Percentiles rank a stretch among this genome's conserved stretches.
These are phyloP conservation scores for Rhinopomastus cyanomelas DNA, from an alignment of 2,113 vertebrate genomes.

Conservation along the genomic window DNA sequence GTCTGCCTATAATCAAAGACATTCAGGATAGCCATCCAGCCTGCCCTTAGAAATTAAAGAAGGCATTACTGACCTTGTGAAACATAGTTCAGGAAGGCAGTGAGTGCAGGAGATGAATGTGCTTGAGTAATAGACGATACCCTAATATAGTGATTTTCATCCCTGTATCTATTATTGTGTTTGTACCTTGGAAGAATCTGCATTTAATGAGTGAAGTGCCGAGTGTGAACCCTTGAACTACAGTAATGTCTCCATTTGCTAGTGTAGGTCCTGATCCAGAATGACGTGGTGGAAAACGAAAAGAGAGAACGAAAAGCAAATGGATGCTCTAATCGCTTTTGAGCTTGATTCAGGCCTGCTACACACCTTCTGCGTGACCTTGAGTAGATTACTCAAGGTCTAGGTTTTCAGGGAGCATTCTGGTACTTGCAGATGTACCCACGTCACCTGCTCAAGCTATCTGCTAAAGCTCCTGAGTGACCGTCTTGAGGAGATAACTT, in stretches of 20 bases:
- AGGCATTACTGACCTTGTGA: background rate
- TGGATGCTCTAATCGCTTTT: conserved; percentile 28
- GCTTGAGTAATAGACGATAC: background rate
- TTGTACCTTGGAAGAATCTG: conserved; percentile 22
- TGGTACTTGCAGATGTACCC: background rate
- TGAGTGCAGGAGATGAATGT: background rate
- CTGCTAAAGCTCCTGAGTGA: background rate
- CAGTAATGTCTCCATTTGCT: background rate
- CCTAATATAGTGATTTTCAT: conserved; percentile 13
- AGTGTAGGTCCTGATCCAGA: background rate
- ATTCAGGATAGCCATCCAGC: background rate
- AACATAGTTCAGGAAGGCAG: background rate
- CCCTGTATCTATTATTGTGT: conserved; percentile 7
- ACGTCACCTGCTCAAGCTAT: background rate
- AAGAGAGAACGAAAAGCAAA: conserved; percentile 40
- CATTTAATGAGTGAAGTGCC: conserved; percentile 22
- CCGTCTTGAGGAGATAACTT: background rate
- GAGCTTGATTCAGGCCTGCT: conserved; percentile 11
- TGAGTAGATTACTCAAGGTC: background rate
- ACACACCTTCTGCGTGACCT: conserved; percentile 21
- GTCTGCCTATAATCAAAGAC: conserved; percentile 18
- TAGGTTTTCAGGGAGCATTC: background rate
- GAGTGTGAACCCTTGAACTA: background rate
- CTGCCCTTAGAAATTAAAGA: conserved; percentile 19
- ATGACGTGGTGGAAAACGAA: conserved; percentile 17